Evolutionary conservation across 1,140 invertebrate genomes (phyloP).

Genomic region (Ostrea edulis): DNA sequence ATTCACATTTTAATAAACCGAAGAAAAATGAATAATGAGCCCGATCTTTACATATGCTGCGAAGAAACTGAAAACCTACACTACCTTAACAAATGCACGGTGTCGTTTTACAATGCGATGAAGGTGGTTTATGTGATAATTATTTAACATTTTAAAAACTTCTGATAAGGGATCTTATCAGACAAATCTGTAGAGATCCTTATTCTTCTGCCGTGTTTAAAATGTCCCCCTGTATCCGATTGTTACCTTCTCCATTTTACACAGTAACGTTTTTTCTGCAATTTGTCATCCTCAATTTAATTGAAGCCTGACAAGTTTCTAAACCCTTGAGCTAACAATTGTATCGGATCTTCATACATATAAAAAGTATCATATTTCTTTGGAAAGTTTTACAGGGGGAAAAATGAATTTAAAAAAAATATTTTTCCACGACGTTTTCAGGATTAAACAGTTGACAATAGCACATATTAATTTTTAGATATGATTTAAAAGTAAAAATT

Average conservation of each 20-base stretch:
- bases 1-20: neutral
- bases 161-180: constrained; percentile 16
- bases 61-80: neutral
- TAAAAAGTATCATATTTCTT: no score
- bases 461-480: no score
- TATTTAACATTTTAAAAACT: constrained; percentile 16
- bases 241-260: neutral
- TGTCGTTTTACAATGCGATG: neutral
- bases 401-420: no score
- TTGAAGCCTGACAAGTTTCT: neutral
- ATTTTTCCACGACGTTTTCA: no score
- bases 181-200: neutral
- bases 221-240: neutral
- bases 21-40: neutral
- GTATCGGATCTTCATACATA: no score
- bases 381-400: no score
- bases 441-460: no score
- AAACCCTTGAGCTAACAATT: neutral
- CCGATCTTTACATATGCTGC: neutral
- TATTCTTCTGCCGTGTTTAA: neutral
- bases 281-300: neutral
- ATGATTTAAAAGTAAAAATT: no score
- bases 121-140: constrained; percentile 14
- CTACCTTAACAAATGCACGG: neutral
- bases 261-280: constrained; percentile 22